These are phyloP conservation scores for Arbacia lixula DNA, from an alignment of 53 echinoderm and acorn worm genomes.

Conservation along the genomic window DNA sequence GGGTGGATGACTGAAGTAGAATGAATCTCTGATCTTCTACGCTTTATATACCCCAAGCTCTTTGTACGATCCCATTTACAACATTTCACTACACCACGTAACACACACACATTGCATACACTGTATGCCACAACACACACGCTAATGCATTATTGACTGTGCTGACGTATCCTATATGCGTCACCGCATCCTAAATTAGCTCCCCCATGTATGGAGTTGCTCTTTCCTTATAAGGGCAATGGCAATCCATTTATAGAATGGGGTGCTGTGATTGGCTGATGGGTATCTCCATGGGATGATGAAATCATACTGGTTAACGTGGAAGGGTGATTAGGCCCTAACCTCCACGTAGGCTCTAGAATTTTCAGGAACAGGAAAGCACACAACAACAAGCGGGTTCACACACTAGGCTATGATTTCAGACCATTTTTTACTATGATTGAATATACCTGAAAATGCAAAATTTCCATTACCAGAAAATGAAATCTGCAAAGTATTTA, in stretches of 20 bases:
- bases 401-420: too few species aligned
- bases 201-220: constrained; percentile 4
- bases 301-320: constrained; percentile 36
- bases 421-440: too few species aligned
- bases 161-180: constrained; percentile 43
- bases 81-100: constrained; percentile 1
- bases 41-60: constrained; percentile 34
- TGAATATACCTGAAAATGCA: too few species aligned
- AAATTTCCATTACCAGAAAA: too few species aligned
- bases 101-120: constrained; percentile 37
- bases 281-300: constrained; percentile 31
- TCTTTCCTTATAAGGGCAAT: not conserved
- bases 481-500: too few species aligned
- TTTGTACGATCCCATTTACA: not conserved
- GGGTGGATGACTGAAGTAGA: not conserved
- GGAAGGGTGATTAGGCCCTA: constrained; percentile 2
- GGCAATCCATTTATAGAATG: constrained; percentile 27
- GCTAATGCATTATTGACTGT: not conserved
- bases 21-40: not conserved
- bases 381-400: constrained; percentile 20
- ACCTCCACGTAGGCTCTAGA: constrained; percentile 14
- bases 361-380: constrained; percentile 4
- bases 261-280: constrained; percentile 19
- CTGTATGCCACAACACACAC: constrained; percentile 35
- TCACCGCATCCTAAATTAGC: constrained; percentile 25